Percentiles rank a stretch among this genome's conserved stretches.
These are phyloP conservation scores for Sebastes oblongus DNA, from an alignment of 2,797 vertebrate genomes.

Conservation along the genomic window DNA sequence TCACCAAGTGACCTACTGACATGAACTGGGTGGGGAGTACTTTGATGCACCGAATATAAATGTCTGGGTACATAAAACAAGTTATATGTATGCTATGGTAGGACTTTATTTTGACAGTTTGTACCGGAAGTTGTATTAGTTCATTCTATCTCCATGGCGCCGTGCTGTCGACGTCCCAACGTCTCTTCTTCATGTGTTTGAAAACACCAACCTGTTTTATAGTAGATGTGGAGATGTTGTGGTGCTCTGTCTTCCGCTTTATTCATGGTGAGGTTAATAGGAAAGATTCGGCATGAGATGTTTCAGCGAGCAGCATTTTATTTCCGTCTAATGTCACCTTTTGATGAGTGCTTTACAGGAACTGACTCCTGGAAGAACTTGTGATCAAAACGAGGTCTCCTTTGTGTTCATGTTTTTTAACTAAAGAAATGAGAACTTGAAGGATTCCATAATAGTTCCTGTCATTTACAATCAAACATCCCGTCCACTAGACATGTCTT, in stretches of 20 bases:
- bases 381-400: not conserved
- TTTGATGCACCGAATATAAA: not conserved
- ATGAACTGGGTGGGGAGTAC: not conserved
- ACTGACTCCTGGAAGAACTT: not conserved
- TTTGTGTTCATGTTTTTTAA: too few relatives aligned
- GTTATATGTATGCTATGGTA: not conserved
- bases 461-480: not conserved
- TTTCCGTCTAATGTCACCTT: not conserved
- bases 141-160: not conserved
- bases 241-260: not conserved
- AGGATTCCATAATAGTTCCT: not conserved
- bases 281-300: not conserved
- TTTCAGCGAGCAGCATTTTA: not conserved
- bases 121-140: not conserved
- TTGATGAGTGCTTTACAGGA: not conserved
- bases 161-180: not conserved
- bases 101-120: not conserved
- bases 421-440: not conserved
- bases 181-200: not conserved
- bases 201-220: accelerated
- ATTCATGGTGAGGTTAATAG: not conserved
- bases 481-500: not conserved
- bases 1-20: not conserved
- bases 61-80: not conserved
- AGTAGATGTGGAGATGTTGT: not conserved